phyloP scores from a whole-genome alignment of 2,797 vertebrate species.

The Alexandromys oeconomus region DNA sequence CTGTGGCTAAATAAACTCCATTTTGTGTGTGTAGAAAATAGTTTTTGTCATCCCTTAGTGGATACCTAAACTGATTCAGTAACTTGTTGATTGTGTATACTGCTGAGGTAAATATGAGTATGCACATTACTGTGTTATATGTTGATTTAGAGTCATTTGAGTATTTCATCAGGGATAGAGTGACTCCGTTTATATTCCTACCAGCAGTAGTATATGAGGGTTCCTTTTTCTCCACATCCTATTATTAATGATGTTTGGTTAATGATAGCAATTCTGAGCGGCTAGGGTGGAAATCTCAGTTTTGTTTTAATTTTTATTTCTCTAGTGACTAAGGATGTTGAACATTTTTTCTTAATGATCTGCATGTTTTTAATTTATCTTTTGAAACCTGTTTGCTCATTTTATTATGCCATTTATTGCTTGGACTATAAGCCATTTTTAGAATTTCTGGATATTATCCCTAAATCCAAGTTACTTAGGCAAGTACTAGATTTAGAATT shows the following conservation, averaged over 20 bases:
- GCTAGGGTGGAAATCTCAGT: not conserved
- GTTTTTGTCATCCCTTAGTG: not conserved
- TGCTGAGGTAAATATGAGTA: not conserved
- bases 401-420: not conserved
- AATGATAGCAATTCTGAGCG: not conserved
- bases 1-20: not conserved
- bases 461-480: conserved; percentile 7
- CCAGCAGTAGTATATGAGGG: not conserved
- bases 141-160: not conserved
- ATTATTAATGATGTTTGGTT: not conserved
- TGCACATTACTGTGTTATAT: not conserved
- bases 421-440: not conserved
- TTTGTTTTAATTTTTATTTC: not conserved
- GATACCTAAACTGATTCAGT: not conserved
- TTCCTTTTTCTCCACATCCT: not conserved
- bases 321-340: not conserved
- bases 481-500: not conserved
- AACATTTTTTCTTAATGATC: not conserved
- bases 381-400: not conserved
- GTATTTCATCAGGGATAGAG: not conserved
- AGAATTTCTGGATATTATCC: not conserved
- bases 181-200: not conserved
- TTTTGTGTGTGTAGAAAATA: not conserved
- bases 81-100: not conserved
- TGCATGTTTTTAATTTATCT: not conserved